phyloP scores from a whole-genome alignment of 2,888 invertebrate genomes.

The Mesorhabditis spiculigera region DNA sequence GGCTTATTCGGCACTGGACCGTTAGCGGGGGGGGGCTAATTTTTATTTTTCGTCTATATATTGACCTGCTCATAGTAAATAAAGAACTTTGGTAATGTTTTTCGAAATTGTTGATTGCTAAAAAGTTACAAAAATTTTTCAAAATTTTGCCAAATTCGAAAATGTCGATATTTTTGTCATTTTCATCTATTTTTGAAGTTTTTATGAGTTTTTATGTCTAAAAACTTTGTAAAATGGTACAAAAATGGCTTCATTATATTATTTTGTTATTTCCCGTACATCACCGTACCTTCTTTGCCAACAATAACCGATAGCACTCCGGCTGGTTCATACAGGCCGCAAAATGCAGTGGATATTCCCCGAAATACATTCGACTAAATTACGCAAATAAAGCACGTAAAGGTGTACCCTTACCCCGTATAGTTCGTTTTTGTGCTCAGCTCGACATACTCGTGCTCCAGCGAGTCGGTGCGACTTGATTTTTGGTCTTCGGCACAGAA shows the following conservation, averaged over 20 bases:
- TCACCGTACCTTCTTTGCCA: conserved; percentile 66
- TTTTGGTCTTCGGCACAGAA: conserved; percentile 84
- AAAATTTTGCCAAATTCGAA: too few species aligned
- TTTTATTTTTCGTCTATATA: too few species aligned
- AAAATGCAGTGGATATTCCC: conserved; percentile 91
- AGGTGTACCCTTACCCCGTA: conserved; percentile 82
- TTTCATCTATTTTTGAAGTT: too few species aligned
- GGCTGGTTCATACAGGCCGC: conserved; percentile 89
- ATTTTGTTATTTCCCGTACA: not conserved
- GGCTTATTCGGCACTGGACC: too few species aligned
- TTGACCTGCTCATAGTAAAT: too few species aligned
- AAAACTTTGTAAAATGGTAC: not conserved
- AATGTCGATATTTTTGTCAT: too few species aligned
- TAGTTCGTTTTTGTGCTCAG: conserved; percentile 79
- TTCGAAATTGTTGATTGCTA: too few species aligned
- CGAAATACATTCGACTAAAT: conserved; percentile 89
- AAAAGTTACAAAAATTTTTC: too few species aligned
- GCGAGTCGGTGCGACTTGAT: conserved; percentile 75
- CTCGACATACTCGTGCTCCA: conserved; percentile 85
- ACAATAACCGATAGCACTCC: conserved; percentile 86
- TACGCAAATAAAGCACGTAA: conserved; percentile 76
- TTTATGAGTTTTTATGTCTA: not conserved
- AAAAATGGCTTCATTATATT: not conserved
- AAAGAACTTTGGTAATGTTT: too few species aligned
- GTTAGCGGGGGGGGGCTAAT: too few species aligned